These are phyloP conservation scores for Lucilia sericata DNA, from an alignment of 1,140 invertebrate species.

Conservation along the genomic window DNA sequence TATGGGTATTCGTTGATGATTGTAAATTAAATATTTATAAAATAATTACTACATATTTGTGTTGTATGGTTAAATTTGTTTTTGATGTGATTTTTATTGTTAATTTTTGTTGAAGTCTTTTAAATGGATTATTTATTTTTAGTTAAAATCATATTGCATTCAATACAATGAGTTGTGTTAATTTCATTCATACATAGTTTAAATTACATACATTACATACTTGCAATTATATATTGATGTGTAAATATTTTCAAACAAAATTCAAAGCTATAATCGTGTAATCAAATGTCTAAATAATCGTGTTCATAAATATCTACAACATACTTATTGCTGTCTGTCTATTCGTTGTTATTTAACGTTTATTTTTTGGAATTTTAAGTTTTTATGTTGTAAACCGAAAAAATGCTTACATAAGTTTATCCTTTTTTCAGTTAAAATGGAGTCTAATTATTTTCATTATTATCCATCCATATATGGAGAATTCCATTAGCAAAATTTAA, in stretches of 20 bases:
- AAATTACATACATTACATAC: not conserved
- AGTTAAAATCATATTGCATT: not conserved
- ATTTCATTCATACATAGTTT: not conserved
- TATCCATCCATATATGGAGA: not conserved
- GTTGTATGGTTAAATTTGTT: not conserved
- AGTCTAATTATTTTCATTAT: not conserved
- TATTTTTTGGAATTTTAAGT: not conserved
- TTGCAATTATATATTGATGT: not conserved
- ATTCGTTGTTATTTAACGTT: not conserved
- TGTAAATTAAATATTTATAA: not conserved
- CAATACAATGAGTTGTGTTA: not conserved
- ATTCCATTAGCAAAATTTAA: no score
- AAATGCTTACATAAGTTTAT: not conserved
- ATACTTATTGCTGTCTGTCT: not conserved
- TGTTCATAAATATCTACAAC: not conserved
- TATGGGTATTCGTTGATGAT: not conserved
- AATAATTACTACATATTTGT: not conserved
- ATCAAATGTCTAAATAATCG: not conserved
- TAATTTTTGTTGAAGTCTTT: not conserved
- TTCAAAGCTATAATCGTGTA: not conserved
- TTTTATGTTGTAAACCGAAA: not conserved
- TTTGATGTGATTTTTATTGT: constrained; percentile 3
- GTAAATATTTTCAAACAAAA: not conserved
- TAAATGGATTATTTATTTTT: not conserved
- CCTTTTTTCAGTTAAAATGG: no score